Evolutionary conservation across 2,888 invertebrate species (phyloP).

Genomic region (Idaea straminata): DNA sequence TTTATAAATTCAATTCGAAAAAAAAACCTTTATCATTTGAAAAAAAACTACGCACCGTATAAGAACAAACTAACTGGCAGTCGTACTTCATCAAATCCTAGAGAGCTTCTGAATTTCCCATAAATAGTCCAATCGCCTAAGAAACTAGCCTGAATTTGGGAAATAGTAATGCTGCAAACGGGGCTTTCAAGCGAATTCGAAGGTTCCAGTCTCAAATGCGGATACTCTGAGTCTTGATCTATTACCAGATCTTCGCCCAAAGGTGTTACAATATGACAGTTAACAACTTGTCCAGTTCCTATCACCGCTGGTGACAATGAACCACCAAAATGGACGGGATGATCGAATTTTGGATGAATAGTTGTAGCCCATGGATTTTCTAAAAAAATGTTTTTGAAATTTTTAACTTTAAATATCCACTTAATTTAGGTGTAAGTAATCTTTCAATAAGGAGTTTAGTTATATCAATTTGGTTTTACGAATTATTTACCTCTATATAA

Average conservation of each 20-base stretch:
- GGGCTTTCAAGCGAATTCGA: constrained; percentile 9
- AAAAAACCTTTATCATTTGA: not conserved
- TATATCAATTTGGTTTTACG: not conserved
- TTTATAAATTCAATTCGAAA: not conserved
- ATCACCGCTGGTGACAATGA: constrained; percentile 35
- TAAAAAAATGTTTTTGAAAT: constrained; percentile 19
- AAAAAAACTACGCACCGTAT: constrained; percentile 39
- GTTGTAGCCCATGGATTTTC: constrained; percentile 30
- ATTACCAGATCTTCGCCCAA: constrained; percentile 40
- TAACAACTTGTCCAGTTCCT: constrained; percentile 21
- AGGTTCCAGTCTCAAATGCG: constrained; percentile 33
- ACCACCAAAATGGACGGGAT: constrained; percentile 40
- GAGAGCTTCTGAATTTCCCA: constrained; percentile 29
- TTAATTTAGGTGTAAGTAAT: not conserved
- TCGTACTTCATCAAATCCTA: constrained; percentile 30
- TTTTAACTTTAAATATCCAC: not conserved
- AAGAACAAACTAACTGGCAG: constrained; percentile 38
- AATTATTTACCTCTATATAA: not conserved
- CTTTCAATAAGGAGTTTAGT: not conserved
- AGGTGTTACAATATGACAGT: constrained; percentile 49
- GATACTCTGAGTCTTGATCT: constrained; percentile 31
- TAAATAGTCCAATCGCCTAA: constrained; percentile 46
- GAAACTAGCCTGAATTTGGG: constrained; percentile 31
- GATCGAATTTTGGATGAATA: constrained; percentile 20
- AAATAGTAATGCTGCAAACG: constrained; percentile 39